A percentile compares a stretch with the other conserved stretches of the same genome.
Conservation (phyloP, 2,797 vertebrate species). For the Dicrostonyx torquatus region DNA sequence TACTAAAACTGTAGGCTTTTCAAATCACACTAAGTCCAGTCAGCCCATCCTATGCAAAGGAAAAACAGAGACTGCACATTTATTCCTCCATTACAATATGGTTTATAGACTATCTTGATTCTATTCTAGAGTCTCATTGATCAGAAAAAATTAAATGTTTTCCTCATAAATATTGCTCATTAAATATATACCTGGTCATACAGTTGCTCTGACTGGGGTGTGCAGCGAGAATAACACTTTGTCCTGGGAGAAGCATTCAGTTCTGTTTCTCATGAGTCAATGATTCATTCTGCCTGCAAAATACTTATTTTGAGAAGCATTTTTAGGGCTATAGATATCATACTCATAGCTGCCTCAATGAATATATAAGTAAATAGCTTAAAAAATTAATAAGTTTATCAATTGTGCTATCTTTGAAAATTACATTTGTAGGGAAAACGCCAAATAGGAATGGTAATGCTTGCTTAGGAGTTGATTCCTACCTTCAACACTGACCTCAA, state of each 20-base stretch:
- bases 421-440: background rate
- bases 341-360: background rate
- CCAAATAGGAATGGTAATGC: background rate
- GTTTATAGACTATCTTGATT: background rate
- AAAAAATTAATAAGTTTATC: background rate
- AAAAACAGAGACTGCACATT: background rate
- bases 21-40: background rate
- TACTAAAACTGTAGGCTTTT: background rate
- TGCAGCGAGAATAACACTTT: background rate
- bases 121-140: background rate
- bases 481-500: no score
- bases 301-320: background rate
- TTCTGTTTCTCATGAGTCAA: background rate
- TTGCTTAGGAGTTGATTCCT: background rate
- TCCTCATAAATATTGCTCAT: background rate
- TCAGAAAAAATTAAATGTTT: background rate
- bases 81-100: background rate
- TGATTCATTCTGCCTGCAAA: background rate
- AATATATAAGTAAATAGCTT: background rate
- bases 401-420: background rate
- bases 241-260: no score
- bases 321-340: background rate
- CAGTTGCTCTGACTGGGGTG: background rate
- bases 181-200: background rate
- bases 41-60: background rate